Percentiles rank a stretch among this genome's conserved stretches.
phyloP scores from a whole-genome alignment of 2,797 vertebrate genomes.

The Sebastes reedi region DNA sequence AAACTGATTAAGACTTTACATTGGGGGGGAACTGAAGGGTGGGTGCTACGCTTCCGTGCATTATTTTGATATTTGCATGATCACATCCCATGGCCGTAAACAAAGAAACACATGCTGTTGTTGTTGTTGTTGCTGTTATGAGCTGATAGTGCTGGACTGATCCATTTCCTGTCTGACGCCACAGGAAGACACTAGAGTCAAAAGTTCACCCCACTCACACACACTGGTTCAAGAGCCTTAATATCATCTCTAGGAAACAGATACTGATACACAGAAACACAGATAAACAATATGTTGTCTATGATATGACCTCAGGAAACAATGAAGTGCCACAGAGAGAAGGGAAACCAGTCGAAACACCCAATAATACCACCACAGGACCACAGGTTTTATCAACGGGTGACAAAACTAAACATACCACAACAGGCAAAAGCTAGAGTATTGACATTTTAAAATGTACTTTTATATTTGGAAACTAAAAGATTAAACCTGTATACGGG shows the following conservation, averaged over 20 bases:
- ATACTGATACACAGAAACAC: constrained; percentile 8
- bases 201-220: not conserved
- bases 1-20: rapidly evolving
- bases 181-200: constrained; percentile 1
- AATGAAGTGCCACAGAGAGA: not conserved
- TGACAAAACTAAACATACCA: not conserved
- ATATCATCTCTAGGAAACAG: constrained; percentile 41
- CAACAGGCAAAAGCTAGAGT: not conserved
- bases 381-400: not conserved
- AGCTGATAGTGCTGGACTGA: constrained; percentile 12
- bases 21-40: too few relatives aligned
- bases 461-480: not conserved
- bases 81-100: not conserved
- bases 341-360: not conserved
- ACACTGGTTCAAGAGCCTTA: not conserved
- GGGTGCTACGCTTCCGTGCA: too few relatives aligned
- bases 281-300: not conserved
- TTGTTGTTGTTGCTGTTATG: not conserved
- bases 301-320: constrained; percentile 28
- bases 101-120: not conserved
- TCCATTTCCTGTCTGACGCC: constrained; percentile 42
- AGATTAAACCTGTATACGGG: not conserved
- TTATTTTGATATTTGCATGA: not conserved
- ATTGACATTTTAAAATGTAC: not conserved
- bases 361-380: not conserved